Percentiles rank a stretch among this genome's conserved stretches.
Evolutionary conservation across 2,113 vertebrate genomes (phyloP).

Genomic region (Hippopotamus amphibius): DNA sequence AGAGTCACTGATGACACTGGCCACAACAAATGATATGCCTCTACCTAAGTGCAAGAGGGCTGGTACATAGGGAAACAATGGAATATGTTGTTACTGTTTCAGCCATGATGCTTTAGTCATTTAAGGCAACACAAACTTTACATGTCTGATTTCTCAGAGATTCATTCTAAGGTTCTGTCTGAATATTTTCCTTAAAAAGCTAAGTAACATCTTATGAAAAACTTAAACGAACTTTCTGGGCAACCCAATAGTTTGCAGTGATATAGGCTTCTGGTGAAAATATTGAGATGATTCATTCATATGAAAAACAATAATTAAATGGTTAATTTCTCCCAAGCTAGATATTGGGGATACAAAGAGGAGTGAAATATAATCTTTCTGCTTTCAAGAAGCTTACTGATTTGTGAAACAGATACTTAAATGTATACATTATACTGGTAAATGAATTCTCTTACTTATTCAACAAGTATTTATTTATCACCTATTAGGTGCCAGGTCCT

Average conservation of each 20-base stretch:
- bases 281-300: slow-evolving; percentile 11
- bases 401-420: neutral
- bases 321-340: neutral
- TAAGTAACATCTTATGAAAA: too few relatives aligned
- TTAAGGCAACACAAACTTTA: neutral
- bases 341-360: neutral
- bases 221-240: too few relatives aligned
- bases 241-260: neutral
- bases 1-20: neutral
- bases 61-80: neutral
- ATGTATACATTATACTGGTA: neutral
- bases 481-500: neutral
- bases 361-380: neutral
- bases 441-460: neutral
- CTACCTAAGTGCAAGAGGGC: neutral
- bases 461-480: neutral
- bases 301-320: neutral
- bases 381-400: neutral
- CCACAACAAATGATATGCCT: neutral
- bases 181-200: neutral
- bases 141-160: neutral
- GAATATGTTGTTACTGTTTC: neutral
- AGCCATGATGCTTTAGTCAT: neutral
- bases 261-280: neutral
- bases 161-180: neutral